Base-by-base conservation (phyloP, 2,797 vertebrate species). In the Phrynocephalus vlangalii region DNA sequence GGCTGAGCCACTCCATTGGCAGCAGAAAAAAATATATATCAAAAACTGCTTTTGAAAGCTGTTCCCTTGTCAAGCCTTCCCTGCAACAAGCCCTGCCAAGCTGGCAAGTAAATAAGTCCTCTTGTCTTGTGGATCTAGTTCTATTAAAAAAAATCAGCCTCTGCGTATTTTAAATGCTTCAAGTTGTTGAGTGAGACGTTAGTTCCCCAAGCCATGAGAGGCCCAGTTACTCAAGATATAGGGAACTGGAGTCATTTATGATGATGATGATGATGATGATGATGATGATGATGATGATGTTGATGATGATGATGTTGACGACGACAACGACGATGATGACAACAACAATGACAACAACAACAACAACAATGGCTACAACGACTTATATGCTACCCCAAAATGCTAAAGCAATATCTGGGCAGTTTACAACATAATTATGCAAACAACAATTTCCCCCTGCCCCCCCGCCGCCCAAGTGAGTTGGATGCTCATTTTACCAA, bases 11-110 rank as follows among this genome's bases (percentile, higher is more conserved):
- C 33, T 13, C 8, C 9, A 50, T 33, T 70, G 15, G 26, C 7
- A 73, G 24, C 33, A 84, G n/a, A 48, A 70, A 78, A 78, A 84
- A 5, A 44, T 44, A 44, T 72, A 30, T 16, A 48, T 18, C 30
- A 30, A 33, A 66, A 18, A 24, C 5, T 79, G n/a, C 80, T 86
- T 90, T 88, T 7, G 0, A 48, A 79, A 56, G 24, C 4, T 24
- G 28, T 9, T 0, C 1, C 1, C 0, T 80, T n/a, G 82, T n/a
- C 56, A 1, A 0, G 28, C 3, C n/a, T 6, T 2, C 6, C 3
- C 60, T 89, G 2, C 50, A 60, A n/a, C 72, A 56, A 1, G 89
- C 86, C 26, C 22, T 89, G 86, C n/a, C 77, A 26, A 84, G 1
- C 11, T 90, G 52, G 85, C 16, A 73, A 83, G 71, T 82, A 83